Conservation (phyloP, 2,888 invertebrate genomes). For the Drosophila picticornis region DNA sequence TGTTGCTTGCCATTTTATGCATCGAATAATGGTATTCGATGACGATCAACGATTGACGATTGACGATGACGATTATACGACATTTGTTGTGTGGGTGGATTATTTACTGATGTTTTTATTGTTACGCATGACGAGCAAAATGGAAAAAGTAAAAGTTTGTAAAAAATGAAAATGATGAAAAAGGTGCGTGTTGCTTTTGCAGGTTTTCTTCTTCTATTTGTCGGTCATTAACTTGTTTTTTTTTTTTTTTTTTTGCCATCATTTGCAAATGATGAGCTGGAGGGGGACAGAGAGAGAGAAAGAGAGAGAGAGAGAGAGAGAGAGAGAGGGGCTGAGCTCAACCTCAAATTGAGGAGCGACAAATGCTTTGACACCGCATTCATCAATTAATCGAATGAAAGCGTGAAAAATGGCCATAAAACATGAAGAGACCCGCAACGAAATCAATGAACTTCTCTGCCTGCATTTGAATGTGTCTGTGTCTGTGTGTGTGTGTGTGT, state of each 20-base stretch:
- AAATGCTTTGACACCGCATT: constrained; percentile 69
- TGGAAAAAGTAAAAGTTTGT: constrained; percentile 60
- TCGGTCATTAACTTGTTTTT: constrained; percentile 64
- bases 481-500: constrained; percentile 40
- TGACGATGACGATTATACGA: constrained; percentile 15
- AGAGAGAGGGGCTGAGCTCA: neutral
- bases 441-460: constrained; percentile 73
- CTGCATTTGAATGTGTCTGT: neutral
- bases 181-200: constrained; percentile 62
- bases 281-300: neutral
- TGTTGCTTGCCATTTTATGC: neutral
- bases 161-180: constrained; percentile 39
- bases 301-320: neutral
- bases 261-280: constrained; percentile 25
- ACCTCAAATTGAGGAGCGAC: constrained; percentile 38
- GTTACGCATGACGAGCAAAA: constrained; percentile 69
- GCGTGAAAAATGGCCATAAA: constrained; percentile 69
- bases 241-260: neutral
- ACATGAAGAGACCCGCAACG: constrained; percentile 21
- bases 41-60: constrained; percentile 24
- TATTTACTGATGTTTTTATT: constrained; percentile 16
- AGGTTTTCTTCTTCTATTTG: constrained; percentile 26
- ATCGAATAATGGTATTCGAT: constrained; percentile 11
- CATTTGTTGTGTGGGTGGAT: neutral
- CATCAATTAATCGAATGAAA: constrained; percentile 73